These are phyloP conservation scores for Chascanopsetta lugubris DNA, from an alignment of 2,113 vertebrate species.

Conservation along the genomic window DNA sequence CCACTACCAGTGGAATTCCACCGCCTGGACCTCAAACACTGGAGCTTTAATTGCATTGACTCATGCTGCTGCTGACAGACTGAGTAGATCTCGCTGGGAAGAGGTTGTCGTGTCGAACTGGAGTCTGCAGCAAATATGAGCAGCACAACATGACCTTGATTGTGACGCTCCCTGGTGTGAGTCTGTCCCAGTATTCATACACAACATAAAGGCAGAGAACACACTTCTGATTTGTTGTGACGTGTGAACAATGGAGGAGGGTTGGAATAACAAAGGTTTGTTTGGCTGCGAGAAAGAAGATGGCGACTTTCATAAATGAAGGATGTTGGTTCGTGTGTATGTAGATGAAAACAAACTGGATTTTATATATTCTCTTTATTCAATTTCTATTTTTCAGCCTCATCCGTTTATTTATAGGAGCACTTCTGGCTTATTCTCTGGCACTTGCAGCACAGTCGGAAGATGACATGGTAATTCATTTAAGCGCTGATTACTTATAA, in stretches of 20 bases:
- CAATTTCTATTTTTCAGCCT: conserved; percentile 14
- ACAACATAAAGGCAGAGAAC: conserved; percentile 30
- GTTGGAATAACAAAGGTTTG: conserved; percentile 13
- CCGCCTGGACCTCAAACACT: too few relatives aligned
- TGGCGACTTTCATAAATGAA: conserved; percentile 37
- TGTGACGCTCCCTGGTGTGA: background rate
- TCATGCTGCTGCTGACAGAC: too few relatives aligned
- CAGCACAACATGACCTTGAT: conserved; percentile 17
- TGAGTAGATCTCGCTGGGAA: too few relatives aligned
- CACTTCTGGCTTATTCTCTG: too few relatives aligned
- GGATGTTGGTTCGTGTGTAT: conserved; percentile 18
- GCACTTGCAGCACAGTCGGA: background rate
- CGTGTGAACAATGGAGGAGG: conserved; percentile 28
- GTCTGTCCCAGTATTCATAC: conserved; percentile 21
- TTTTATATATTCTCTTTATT: conserved; percentile 11
- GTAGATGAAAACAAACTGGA: conserved; percentile 13
- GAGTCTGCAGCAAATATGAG: background rate
- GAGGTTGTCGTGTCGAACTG: too few relatives aligned
- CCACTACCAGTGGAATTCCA: too few relatives aligned
- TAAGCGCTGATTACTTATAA: conserved; percentile 7
- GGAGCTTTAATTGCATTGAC: background rate
- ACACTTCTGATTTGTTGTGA: conserved; percentile 24
- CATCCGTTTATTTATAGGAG: too few relatives aligned
- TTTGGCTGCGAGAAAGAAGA: conserved; percentile 22
- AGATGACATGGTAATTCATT: conserved; percentile 26